Evolutionary conservation across 2,113 vertebrate genomes (phyloP).

Genomic region (Pituophis catenifer): DNA sequence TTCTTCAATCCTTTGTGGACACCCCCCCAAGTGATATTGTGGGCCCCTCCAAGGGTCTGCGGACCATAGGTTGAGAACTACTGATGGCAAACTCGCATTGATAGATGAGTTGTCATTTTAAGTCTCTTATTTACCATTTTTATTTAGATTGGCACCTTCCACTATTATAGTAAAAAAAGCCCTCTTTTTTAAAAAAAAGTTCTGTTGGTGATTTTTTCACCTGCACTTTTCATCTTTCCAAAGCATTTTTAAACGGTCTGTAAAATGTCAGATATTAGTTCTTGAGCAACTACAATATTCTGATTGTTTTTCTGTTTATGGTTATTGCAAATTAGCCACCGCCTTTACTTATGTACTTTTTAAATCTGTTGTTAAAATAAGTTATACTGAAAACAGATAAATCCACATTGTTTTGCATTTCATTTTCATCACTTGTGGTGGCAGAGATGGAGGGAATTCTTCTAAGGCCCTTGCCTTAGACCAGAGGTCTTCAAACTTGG

Average conservation of each 20-base stretch:
- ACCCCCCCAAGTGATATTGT: too few relatives aligned
- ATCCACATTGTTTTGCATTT: not conserved
- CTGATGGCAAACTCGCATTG: not conserved
- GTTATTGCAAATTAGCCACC: not conserved
- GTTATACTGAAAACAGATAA: not conserved
- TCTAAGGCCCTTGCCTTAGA: not conserved
- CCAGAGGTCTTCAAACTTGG: too few relatives aligned
- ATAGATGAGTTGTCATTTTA: not conserved
- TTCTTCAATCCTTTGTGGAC: not conserved
- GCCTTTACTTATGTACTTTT: not conserved
- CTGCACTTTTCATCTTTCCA: not conserved
- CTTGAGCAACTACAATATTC: not conserved
- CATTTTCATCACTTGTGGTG: not conserved
- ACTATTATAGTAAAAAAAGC: not conserved
- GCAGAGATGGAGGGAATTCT: not conserved
- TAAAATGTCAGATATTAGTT: not conserved
- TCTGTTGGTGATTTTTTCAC: not conserved
- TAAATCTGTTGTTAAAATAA: not conserved
- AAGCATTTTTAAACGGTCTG: not conserved
- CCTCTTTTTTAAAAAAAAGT: not conserved
- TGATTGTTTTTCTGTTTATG: not conserved
- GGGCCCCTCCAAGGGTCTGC: too few relatives aligned
- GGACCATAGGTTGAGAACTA: not conserved
- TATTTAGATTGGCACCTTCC: not conserved
- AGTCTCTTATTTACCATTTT: not conserved